A percentile compares a stretch with the other conserved stretches of the same genome.
Evolutionary conservation across 2,797 vertebrate species (phyloP).

Genomic region (Calcarius lapponicus): DNA sequence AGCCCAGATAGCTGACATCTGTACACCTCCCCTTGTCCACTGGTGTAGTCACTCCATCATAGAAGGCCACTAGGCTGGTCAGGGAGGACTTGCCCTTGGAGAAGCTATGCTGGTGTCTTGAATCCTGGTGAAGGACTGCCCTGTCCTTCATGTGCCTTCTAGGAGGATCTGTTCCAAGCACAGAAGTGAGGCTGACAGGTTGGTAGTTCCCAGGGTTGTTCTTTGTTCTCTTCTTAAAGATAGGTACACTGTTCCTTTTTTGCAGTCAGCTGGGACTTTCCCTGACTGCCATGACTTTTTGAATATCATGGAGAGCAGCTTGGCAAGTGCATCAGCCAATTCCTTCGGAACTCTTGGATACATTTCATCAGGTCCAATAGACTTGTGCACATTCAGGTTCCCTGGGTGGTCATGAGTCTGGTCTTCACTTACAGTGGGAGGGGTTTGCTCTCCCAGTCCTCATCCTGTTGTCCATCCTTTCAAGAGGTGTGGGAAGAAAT

Average conservation of each 20-base stretch:
- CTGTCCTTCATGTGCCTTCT: background rate
- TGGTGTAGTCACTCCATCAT: background rate
- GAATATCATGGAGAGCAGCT: background rate
- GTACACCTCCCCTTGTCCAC: background rate
- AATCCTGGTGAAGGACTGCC: background rate
- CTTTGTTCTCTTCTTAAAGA: background rate
- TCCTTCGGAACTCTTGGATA: background rate
- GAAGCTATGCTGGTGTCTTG: background rate
- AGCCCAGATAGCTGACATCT: background rate
- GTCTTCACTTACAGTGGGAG: background rate
- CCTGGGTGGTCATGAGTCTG: background rate
- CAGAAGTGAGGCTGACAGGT: background rate
- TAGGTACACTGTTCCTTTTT: background rate
- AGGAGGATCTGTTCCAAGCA: background rate
- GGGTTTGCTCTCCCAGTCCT: background rate
- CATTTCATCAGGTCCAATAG: background rate
- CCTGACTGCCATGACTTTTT: background rate
- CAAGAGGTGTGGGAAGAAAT: background rate
- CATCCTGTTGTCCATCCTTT: background rate
- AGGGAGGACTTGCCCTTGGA: background rate
- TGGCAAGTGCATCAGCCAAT: background rate
- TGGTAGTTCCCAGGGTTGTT: background rate
- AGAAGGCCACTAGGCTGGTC: background rate
- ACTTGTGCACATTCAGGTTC: background rate
- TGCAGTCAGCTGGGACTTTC: background rate